phyloP scores from a whole-genome alignment of 2,888 invertebrate species.

The Philhelius pedissequus region DNA sequence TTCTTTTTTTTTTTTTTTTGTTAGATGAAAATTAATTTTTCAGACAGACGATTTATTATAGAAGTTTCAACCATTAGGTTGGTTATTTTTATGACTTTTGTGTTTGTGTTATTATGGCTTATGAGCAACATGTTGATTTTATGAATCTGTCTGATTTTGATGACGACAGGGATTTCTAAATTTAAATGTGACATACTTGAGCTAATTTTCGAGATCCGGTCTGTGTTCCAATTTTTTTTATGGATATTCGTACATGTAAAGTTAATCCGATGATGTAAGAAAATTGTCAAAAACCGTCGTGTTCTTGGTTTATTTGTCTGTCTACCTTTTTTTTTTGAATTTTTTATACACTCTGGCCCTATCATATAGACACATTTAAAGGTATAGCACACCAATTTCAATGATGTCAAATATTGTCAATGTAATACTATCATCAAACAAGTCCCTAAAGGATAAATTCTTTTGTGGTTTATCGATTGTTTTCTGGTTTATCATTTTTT shows the following conservation, averaged over 20 bases:
- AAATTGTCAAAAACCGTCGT: not conserved
- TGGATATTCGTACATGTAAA: not conserved
- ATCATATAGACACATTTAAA: constrained; percentile 22
- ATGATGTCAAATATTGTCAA: constrained; percentile 66
- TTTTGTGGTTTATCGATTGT: constrained; percentile 63
- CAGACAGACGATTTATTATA: constrained; percentile 31
- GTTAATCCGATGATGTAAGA: not conserved
- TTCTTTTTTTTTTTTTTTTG: not conserved
- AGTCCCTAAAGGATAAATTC: constrained; percentile 47
- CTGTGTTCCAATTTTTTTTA: not conserved
- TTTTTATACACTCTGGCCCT: not conserved
- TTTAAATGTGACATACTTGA: constrained; percentile 5
- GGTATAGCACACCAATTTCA: constrained; percentile 61
- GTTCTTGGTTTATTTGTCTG: not conserved
- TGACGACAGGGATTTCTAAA: not conserved
- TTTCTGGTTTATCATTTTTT: not conserved
- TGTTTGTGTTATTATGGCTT: not conserved
- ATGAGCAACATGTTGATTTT: constrained; percentile 22
- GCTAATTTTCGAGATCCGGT: constrained; percentile 6
- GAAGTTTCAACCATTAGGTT: constrained; percentile 11
- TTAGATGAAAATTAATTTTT: constrained; percentile 59
- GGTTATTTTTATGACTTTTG: constrained; percentile 9
- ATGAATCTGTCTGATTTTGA: not conserved
- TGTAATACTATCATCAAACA: constrained; percentile 65
- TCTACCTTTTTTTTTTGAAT: not conserved